Conservation (phyloP, 92 coral and sea anemone species). For the Paragorgia papillata region DNA sequence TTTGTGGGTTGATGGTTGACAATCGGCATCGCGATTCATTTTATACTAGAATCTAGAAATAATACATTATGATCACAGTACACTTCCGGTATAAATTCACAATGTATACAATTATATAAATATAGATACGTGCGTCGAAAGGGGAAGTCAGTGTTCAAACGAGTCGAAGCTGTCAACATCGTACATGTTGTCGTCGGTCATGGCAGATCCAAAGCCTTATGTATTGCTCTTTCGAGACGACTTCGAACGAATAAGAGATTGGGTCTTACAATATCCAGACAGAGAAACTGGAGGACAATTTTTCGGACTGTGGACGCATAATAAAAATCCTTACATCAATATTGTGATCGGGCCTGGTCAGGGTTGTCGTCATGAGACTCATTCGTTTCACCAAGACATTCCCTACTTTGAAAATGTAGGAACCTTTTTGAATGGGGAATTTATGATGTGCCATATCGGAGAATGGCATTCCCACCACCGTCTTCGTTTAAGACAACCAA, state of each 20-base stretch:
- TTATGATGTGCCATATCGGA: slow-evolving; percentile 86
- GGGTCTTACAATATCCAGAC: slow-evolving; percentile 69
- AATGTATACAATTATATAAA: background rate
- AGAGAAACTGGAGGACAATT: slow-evolving; percentile 83
- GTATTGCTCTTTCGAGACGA: slow-evolving; percentile 68
- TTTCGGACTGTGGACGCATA: slow-evolving; percentile 70
- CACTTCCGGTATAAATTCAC: background rate
- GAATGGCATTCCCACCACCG: slow-evolving; percentile 96
- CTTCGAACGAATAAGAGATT: slow-evolving; percentile 37
- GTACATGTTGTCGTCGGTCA: background rate
- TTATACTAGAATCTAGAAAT: too few species aligned
- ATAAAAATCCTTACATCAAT: slow-evolving; percentile 57
- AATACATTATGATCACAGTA: too few species aligned
- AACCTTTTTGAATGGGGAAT: slow-evolving; percentile 52
- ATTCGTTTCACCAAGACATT: slow-evolving; percentile 75
- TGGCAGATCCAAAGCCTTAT: background rate
- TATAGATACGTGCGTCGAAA: background rate
- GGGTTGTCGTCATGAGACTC: slow-evolving; percentile 66
- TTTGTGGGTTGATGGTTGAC: too few species aligned
- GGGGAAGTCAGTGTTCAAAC: background rate
- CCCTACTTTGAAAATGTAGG: slow-evolving; percentile 80
- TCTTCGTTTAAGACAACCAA: slow-evolving; percentile 68
- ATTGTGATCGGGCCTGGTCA: slow-evolving; percentile 84
- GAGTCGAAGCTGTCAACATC: background rate
- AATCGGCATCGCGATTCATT: too few species aligned